Evolutionary conservation across 2,113 vertebrate genomes (phyloP).

Genomic region (Glareola pratincola): DNA sequence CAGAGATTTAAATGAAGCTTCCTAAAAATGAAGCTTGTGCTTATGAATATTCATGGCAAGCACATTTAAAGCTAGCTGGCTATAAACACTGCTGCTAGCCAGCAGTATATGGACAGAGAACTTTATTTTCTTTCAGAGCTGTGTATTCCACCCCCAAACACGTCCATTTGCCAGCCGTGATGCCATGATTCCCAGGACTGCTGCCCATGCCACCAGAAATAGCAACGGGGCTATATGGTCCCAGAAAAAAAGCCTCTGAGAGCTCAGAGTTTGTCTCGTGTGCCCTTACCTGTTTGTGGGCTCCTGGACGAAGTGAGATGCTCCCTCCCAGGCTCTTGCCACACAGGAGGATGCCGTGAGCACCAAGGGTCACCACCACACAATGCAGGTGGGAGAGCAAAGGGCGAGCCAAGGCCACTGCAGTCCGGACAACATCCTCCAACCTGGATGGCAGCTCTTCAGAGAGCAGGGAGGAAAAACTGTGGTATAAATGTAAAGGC

Average conservation of each 20-base stretch:
- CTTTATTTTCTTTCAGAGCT: background rate
- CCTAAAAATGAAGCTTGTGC: background rate
- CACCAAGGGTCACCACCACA: conserved; percentile 83
- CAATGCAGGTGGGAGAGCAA: conserved; percentile 84
- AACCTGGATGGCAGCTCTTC: conserved; percentile 72
- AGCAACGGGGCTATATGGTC: background rate
- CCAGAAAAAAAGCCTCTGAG: background rate
- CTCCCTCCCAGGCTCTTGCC: conserved; percentile 73
- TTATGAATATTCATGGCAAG: conserved; percentile 3
- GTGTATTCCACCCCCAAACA: background rate
- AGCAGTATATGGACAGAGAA: background rate
- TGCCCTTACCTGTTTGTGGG: conserved; percentile 59
- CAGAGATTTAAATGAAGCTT: background rate
- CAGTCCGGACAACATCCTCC: conserved; percentile 74
- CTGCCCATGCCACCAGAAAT: background rate
- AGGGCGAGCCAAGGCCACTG: conserved; percentile 77
- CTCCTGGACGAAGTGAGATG: conserved; percentile 70
- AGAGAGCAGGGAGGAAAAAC: background rate
- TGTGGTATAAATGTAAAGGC: background rate
- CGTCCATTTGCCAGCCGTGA: background rate
- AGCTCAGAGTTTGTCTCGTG: background rate
- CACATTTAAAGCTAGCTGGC: background rate
- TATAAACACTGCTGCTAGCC: background rate
- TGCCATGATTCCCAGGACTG: background rate
- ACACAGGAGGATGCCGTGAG: conserved; percentile 81